Conservation (phyloP, 2,888 invertebrate genomes). For the Furcula furcula region DNA sequence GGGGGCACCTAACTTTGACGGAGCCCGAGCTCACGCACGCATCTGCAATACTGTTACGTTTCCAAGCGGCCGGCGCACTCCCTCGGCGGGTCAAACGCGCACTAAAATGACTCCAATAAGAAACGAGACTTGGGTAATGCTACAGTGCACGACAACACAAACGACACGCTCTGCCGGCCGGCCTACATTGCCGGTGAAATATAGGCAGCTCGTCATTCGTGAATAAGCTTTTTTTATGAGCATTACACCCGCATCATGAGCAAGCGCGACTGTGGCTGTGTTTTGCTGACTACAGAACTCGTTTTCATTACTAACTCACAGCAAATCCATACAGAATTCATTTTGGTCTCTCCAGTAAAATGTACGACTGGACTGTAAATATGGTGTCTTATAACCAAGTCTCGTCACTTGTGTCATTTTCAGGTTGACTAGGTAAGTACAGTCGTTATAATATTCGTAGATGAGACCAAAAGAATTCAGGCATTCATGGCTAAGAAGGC, state of each 20-base stretch:
- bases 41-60: conserved; percentile 2
- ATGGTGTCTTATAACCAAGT: too few species aligned
- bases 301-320: too few species aligned
- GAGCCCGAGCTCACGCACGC: conserved; percentile 12
- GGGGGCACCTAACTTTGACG: conserved; percentile 19
- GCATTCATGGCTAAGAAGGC: too few species aligned
- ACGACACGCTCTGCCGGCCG: conserved; percentile 30
- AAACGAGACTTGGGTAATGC: conserved; percentile 24
- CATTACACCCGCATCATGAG: neutral
- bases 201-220: too few species aligned
- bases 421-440: too few species aligned
- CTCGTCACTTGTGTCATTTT: too few species aligned
- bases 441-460: too few species aligned
- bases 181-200: conserved; percentile 20
- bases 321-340: too few species aligned
- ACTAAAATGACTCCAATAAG: conserved; percentile 20
- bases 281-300: neutral
- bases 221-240: neutral
- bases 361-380: too few species aligned
- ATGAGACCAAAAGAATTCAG: too few species aligned
- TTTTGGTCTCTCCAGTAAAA: too few species aligned
- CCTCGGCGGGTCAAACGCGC: conserved; percentile 21
- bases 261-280: neutral
- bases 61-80: conserved; percentile 17
- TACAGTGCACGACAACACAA: conserved; percentile 1